Evolutionary conservation across 2,113 vertebrate species (phyloP).

Genomic region (Chunga burmeisteri): DNA sequence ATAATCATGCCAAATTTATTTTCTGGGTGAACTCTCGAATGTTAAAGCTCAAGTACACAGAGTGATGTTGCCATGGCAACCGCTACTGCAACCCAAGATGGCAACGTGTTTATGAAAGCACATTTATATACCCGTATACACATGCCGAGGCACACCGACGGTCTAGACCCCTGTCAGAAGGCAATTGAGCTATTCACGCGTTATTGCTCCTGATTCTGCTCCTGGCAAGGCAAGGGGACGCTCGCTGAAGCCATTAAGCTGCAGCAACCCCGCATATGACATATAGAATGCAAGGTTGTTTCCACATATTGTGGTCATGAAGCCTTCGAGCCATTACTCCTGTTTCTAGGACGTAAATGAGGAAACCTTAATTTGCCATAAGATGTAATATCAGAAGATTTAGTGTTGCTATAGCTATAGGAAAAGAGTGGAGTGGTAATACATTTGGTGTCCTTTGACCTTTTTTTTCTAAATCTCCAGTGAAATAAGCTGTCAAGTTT

Average conservation of each 20-base stretch:
- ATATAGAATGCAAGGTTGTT: background rate
- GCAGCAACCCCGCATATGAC: accelerated
- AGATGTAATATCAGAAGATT: conserved; percentile 5
- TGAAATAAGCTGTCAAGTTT: conserved; percentile 61
- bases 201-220: background rate
- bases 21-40: conserved; percentile 49
- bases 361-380: background rate
- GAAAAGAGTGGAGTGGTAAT: background rate
- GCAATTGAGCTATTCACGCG: accelerated
- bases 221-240: background rate
- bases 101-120: background rate
- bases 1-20: conserved; percentile 52
- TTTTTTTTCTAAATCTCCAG: conserved; percentile 6
- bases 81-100: background rate
- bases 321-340: background rate
- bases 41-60: conserved; percentile 49
- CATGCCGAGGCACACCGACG: accelerated
- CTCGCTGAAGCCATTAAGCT: background rate
- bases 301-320: background rate
- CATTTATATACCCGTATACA: background rate
- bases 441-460: conserved; percentile 41
- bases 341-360: background rate
- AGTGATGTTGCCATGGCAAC: conserved; percentile 51
- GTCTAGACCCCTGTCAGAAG: background rate
- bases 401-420: conserved; percentile 1